Evolutionary conservation across 1,140 invertebrate species (phyloP).

Genomic region (Matsumurasca onukii): DNA sequence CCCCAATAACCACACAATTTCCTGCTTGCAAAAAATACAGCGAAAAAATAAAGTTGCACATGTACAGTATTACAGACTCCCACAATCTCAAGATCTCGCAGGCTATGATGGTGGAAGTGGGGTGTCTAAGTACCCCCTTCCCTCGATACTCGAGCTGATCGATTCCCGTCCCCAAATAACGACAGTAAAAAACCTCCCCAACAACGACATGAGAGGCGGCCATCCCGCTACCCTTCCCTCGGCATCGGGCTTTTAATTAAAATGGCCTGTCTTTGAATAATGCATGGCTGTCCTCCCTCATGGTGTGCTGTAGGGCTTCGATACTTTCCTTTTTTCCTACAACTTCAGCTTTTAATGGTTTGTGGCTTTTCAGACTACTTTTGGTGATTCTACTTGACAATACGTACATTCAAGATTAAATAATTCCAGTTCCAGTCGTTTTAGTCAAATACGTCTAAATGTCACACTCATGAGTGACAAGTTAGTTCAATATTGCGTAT

Average conservation of each 20-base stretch:
- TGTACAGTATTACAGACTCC: too few relatives aligned
- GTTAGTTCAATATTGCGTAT: too few relatives aligned
- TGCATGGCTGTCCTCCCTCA: not conserved
- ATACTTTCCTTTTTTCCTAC: not conserved
- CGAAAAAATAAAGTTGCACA: too few relatives aligned
- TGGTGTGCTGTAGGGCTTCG: not conserved
- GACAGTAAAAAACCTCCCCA: constrained; percentile 22
- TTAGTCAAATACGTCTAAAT: not conserved
- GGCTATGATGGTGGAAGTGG: not conserved
- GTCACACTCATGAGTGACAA: too few relatives aligned
- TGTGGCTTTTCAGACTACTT: not conserved
- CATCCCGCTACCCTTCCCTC: not conserved
- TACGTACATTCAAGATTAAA: not conserved
- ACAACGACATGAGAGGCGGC: too few relatives aligned
- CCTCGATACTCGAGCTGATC: constrained; percentile 7
- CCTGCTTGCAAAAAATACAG: too few relatives aligned
- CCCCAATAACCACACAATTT: too few relatives aligned
- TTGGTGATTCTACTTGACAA: not conserved
- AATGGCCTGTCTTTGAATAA: constrained; percentile 17
- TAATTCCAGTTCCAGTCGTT: not conserved
- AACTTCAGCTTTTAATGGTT: not conserved
- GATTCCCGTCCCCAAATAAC: constrained; percentile 24
- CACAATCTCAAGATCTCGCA: too few relatives aligned
- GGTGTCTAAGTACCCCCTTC: not conserved
- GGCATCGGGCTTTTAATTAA: constrained; percentile 12